These are phyloP conservation scores for Meloidogyne hapla DNA, from an alignment of 1,140 invertebrate genomes.

Conservation along the genomic window DNA sequence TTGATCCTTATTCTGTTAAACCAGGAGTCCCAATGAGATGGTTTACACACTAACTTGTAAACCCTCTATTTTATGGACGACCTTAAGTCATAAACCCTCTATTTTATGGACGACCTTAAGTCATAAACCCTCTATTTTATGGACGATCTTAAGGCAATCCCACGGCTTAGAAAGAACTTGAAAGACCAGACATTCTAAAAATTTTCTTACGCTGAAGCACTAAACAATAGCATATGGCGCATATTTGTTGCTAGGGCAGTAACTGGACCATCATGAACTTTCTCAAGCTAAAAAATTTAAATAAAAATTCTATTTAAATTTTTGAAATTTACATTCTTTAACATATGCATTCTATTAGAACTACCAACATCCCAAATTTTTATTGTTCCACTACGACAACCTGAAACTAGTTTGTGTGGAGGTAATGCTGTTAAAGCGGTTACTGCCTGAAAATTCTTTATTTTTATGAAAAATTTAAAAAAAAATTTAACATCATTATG, in stretches of 20 bases:
- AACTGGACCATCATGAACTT: background rate
- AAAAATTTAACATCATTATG: background rate
- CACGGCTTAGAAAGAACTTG: too few relatives aligned
- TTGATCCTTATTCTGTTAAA: too few relatives aligned
- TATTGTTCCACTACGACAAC: background rate
- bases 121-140: too few relatives aligned
- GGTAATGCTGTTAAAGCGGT: background rate
- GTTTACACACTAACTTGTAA: too few relatives aligned
- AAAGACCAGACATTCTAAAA: too few relatives aligned
- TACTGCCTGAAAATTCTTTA: background rate
- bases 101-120: too few relatives aligned
- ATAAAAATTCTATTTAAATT: too few relatives aligned
- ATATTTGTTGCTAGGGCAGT: background rate
- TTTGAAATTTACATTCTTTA: too few relatives aligned
- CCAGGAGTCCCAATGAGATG: too few relatives aligned
- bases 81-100: too few relatives aligned
- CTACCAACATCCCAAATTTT: slow-evolving; percentile 11
- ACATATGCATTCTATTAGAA: background rate
- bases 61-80: too few relatives aligned
- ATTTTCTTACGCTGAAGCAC: background rate
- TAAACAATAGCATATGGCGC: background rate
- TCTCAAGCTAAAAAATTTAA: background rate
- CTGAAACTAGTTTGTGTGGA: background rate
- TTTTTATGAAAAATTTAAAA: background rate
- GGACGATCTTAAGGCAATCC: too few relatives aligned